Percentiles rank a stretch among this genome's conserved stretches.
These are phyloP conservation scores for Rhynchopsitta pachyrhyncha DNA, from an alignment of 2,113 vertebrate genomes.

Conservation along the genomic window DNA sequence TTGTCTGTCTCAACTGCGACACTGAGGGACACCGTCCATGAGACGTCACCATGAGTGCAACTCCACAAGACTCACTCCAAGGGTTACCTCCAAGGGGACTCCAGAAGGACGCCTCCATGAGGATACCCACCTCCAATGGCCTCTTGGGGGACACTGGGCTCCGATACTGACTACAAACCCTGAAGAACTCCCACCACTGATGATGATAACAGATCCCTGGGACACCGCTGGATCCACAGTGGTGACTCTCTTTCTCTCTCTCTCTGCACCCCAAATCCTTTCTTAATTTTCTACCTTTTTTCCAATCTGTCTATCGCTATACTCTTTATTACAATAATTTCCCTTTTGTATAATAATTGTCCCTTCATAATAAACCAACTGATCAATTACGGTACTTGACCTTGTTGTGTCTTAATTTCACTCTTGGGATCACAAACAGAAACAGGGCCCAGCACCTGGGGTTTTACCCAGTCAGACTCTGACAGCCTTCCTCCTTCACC, in stretches of 20 bases:
- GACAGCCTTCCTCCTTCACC: neutral
- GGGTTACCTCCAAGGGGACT: neutral
- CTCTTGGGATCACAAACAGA: neutral
- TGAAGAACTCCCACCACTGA: neutral
- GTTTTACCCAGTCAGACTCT: neutral
- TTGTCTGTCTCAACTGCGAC: neutral
- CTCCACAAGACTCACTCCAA: neutral
- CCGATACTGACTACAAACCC: neutral
- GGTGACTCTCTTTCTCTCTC: neutral
- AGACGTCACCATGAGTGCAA: neutral
- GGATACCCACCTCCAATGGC: neutral
- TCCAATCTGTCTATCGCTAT: neutral
- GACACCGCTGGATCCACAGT: neutral
- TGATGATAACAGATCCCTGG: neutral
- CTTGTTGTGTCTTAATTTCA: neutral
- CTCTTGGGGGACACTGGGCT: neutral
- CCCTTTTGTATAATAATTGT: neutral
- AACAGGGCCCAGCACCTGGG: neutral
- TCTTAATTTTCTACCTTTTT: neutral
- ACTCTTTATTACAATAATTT: neutral
- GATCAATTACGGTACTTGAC: neutral
- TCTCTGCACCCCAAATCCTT: neutral
- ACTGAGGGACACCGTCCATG: neutral
- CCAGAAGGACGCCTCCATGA: neutral
- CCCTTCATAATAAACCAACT: neutral